These are phyloP conservation scores for Lepidocyrtinus sp. DNA, from an alignment of 2,888 invertebrate genomes.

Conservation along the genomic window DNA sequence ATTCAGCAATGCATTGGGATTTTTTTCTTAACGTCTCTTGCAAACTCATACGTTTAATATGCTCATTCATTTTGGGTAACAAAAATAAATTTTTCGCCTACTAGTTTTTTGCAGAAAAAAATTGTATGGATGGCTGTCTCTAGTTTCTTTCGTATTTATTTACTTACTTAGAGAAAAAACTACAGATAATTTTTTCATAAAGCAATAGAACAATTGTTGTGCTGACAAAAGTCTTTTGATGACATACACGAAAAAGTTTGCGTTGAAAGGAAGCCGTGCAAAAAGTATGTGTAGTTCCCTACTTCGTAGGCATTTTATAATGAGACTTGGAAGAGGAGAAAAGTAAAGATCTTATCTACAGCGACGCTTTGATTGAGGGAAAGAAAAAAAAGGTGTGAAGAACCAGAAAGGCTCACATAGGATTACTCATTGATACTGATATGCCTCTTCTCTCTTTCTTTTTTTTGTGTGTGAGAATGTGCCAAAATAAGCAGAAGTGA, in stretches of 20 bases:
- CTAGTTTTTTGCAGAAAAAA: no score
- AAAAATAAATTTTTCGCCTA: conserved; percentile 28
- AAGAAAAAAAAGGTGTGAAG: conserved; percentile 40
- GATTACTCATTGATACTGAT: conserved; percentile 46
- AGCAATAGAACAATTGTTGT: conserved; percentile 34
- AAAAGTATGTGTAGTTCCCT: no score
- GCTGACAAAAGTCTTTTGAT: conserved; percentile 53
- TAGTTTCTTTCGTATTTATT: not conserved
- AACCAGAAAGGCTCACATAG: conserved; percentile 16
- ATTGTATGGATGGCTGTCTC: no score
- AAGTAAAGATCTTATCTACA: no score
- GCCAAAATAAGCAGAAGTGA: conserved; percentile 54
- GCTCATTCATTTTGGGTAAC: conserved; percentile 31
- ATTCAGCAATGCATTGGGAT: not conserved
- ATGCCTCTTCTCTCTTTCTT: conserved; percentile 3
- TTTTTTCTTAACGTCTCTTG: not conserved
- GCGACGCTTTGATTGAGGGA: not conserved
- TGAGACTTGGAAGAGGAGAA: not conserved
- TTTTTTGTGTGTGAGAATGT: conserved; percentile 32
- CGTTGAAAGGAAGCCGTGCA: not conserved
- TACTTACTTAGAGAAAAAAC: not conserved
- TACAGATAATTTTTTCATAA: not conserved
- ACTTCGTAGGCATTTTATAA: no score
- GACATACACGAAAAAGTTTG: conserved; percentile 43
- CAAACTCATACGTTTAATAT: conserved; percentile 17